These are phyloP conservation scores for Lamellibrachia luymesi DNA, from an alignment of 1,140 invertebrate species.

Conservation along the genomic window DNA sequence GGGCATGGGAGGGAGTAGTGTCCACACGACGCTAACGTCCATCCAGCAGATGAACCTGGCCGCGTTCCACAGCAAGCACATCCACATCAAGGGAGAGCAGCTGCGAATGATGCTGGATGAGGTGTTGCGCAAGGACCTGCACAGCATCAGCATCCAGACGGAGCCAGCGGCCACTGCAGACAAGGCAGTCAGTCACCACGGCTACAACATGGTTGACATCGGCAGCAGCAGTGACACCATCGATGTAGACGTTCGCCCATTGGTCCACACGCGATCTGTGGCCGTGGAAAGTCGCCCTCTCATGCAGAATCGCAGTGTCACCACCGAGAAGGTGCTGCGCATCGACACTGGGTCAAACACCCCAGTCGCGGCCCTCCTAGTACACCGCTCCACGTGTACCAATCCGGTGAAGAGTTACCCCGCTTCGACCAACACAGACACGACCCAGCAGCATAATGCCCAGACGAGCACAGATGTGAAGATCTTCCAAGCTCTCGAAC, in stretches of 20 bases:
- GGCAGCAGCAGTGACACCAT: slow-evolving; percentile 43
- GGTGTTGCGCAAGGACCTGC: slow-evolving; percentile 47
- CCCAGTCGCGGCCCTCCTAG: slow-evolving; percentile 29
- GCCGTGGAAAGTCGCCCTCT: slow-evolving; percentile 44
- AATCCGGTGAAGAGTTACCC: slow-evolving; percentile 36
- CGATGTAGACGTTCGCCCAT: slow-evolving; percentile 45
- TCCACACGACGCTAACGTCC: slow-evolving; percentile 19
- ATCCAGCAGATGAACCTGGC: slow-evolving; percentile 26
- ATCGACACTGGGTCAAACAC: slow-evolving; percentile 50
- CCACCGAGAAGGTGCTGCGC: slow-evolving; percentile 47
- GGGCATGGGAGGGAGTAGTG: neutral
- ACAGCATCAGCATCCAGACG: slow-evolving; percentile 43
- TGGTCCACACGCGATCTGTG: slow-evolving; percentile 38
- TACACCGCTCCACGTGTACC: slow-evolving; percentile 50
- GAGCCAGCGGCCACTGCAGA: slow-evolving; percentile 34
- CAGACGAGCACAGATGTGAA: slow-evolving; percentile 44
- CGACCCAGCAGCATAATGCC: slow-evolving; percentile 20
- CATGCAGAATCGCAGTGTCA: slow-evolving; percentile 33
- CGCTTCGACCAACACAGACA: slow-evolving; percentile 48
- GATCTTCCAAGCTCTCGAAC: slow-evolving; percentile 43
- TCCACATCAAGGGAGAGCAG: slow-evolving; percentile 37
- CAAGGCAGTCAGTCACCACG: slow-evolving; percentile 32
- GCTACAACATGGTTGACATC: slow-evolving; percentile 28
- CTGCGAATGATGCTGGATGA: slow-evolving; percentile 43
- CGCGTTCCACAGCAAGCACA: slow-evolving; percentile 10